Evolutionary conservation across 2,113 vertebrate genomes (phyloP).

Genomic region (Sphaerodactylus townsendi): DNA sequence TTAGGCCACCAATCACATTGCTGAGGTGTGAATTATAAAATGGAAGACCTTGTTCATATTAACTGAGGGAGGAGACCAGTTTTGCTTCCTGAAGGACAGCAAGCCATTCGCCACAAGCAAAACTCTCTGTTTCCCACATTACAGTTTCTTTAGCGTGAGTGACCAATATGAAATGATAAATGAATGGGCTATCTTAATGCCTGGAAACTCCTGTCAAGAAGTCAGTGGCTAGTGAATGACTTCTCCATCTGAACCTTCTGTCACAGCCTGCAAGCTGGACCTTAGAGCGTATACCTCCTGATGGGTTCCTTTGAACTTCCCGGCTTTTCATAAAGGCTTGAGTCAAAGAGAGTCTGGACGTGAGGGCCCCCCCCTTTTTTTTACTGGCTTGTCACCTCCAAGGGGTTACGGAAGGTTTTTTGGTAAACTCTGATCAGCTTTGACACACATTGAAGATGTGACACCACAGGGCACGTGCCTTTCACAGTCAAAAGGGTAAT

Average conservation of each 20-base stretch:
- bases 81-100: no score
- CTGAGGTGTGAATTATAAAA: not conserved
- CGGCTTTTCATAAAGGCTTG: not conserved
- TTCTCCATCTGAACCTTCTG: not conserved
- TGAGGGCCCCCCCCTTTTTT: not conserved
- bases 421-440: constrained; percentile 27
- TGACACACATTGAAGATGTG: constrained; percentile 41
- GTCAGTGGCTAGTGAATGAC: not conserved
- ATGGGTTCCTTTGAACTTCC: not conserved
- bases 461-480: constrained; percentile 42
- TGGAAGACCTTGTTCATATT: not conserved
- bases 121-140: not conserved
- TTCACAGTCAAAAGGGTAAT: constrained; percentile 51
- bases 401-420: constrained; percentile 36
- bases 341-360: not conserved
- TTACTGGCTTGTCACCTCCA: not conserved
- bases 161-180: not conserved
- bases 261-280: not conserved
- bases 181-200: not conserved
- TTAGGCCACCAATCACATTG: no score
- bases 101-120: not conserved
- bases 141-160: not conserved
- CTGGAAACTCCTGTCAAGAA: not conserved
- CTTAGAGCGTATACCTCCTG: not conserved
- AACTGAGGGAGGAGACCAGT: not conserved